A percentile compares a stretch with the other conserved stretches of the same genome.
Evolutionary conservation across 2,797 vertebrate genomes (phyloP).

Genomic region (Rhinoraja longicauda): DNA sequence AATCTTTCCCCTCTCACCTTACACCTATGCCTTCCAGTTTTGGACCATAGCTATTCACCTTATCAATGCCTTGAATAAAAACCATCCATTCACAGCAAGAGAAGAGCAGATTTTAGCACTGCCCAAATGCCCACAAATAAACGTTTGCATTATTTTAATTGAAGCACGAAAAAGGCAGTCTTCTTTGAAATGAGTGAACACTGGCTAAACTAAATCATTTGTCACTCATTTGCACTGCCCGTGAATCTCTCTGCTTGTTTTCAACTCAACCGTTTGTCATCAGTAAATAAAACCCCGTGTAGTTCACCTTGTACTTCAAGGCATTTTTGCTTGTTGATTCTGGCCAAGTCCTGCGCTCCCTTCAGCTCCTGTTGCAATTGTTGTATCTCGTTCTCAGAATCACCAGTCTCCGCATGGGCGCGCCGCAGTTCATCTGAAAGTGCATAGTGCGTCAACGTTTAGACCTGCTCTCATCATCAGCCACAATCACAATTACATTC

Average conservation of each 20-base stretch:
- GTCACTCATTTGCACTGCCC: background rate
- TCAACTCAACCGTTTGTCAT: background rate
- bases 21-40: too few species aligned
- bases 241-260: background rate
- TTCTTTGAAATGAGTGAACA: background rate
- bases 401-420: slow-evolving; percentile 75
- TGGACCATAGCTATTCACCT: too few species aligned
- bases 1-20: too few species aligned
- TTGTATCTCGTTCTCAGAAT: slow-evolving; percentile 86
- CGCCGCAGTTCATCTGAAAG: slow-evolving; percentile 80
- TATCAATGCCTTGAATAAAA: background rate
- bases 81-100: background rate
- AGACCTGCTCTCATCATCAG: too few species aligned
- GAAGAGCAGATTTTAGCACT: background rate
- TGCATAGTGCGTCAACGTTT: slow-evolving; percentile 47
- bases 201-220: background rate
- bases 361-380: slow-evolving; percentile 84
- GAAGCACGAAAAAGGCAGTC: background rate
- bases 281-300: background rate
- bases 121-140: background rate
- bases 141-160: background rate
- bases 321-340: slow-evolving; percentile 89
- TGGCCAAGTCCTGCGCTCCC: slow-evolving; percentile 91
- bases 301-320: slow-evolving; percentile 87
- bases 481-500: background rate